These are phyloP conservation scores for Eptesicus fuscus DNA, from an alignment of 2,113 vertebrate genomes.

Conservation along the genomic window DNA sequence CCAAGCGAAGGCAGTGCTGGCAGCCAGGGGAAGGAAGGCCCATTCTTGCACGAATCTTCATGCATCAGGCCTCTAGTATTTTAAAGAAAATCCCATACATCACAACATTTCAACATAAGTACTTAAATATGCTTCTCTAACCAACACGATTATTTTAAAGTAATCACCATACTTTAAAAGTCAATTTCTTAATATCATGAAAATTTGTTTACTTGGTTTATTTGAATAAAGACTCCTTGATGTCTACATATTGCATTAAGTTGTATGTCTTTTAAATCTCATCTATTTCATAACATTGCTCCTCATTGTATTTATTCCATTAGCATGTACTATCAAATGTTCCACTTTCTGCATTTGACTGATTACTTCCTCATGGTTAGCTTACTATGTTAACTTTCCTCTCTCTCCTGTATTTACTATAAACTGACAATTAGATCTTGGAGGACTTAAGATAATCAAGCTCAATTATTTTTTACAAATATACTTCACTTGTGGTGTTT, in stretches of 20 bases:
- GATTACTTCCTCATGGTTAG: background rate
- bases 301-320: background rate
- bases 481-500: background rate
- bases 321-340: background rate
- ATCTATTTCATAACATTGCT: background rate
- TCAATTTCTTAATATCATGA: constrained; percentile 1
- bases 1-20: no score
- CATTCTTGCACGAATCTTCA: no score
- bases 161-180: background rate
- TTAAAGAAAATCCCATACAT: constrained; percentile 1
- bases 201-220: background rate
- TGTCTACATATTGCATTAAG: background rate
- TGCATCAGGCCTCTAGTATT: background rate
- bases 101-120: background rate
- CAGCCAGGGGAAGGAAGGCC: no score
- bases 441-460: background rate
- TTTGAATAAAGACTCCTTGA: background rate
- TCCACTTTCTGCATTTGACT: background rate
- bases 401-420: background rate
- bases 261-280: background rate
- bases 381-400: background rate
- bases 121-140: background rate
- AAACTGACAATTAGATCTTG: background rate
- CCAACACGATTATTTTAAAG: background rate
- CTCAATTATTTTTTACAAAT: background rate